Evolutionary conservation across 2,888 invertebrate species (phyloP).

Genomic region (Xanthorhoe spadicearia): DNA sequence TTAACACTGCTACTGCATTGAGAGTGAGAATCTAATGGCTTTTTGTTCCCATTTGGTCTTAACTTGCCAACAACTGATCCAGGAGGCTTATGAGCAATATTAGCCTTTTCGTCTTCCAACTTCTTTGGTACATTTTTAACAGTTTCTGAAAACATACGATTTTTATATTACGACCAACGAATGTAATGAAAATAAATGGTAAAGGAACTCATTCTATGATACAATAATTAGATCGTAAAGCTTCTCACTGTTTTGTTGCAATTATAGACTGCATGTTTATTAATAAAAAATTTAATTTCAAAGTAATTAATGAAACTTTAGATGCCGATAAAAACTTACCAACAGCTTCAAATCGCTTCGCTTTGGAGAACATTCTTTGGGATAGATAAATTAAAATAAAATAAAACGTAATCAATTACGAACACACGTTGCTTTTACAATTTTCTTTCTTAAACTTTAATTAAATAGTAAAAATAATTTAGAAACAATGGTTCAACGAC

Average conservation of each 20-base stretch:
- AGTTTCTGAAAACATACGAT: not conserved
- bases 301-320: not conserved
- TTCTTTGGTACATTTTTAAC: slow-evolving; percentile 50
- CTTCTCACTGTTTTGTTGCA: not conserved
- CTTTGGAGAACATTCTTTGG: slow-evolving; percentile 75
- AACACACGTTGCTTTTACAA: not conserved
- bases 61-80: slow-evolving; percentile 39
- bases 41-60: slow-evolving; percentile 27
- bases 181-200: not conserved
- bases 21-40: slow-evolving; percentile 60
- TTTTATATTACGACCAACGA: not conserved
- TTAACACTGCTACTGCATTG: slow-evolving; percentile 71
- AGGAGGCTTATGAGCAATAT: slow-evolving; percentile 36
- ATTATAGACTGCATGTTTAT: not conserved
- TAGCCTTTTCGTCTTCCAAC: slow-evolving; percentile 53
- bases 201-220: not conserved
- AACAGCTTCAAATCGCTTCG: slow-evolving; percentile 73
- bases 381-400: slow-evolving; percentile 11
- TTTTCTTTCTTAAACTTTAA: slow-evolving; percentile 8
- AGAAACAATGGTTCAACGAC: slow-evolving; percentile 27
- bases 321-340: slow-evolving; percentile 63
- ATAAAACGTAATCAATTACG: not conserved
- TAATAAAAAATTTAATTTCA: not conserved
- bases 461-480: not conserved
- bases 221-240: not conserved